Evolutionary conservation across 2,888 invertebrate genomes (phyloP).

Genomic region (Mythimna pallens): DNA sequence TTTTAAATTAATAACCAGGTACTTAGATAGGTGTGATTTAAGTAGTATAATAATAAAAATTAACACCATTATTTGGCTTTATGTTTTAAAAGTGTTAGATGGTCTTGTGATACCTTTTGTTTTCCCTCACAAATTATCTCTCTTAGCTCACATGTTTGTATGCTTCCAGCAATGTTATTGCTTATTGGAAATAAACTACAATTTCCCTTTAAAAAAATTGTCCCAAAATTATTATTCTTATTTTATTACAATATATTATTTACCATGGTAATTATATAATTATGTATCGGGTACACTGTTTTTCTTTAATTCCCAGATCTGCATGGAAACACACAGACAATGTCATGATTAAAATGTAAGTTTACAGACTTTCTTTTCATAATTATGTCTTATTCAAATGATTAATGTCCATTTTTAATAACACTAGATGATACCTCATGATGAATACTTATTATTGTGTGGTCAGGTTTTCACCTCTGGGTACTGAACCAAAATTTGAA

Average conservation of each 20-base stretch:
- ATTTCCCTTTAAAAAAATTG: not conserved
- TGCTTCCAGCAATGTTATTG: slow-evolving; percentile 15
- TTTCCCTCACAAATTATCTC: slow-evolving; percentile 7
- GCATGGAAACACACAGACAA: slow-evolving; percentile 68
- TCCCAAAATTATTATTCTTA: not conserved
- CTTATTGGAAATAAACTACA: not conserved
- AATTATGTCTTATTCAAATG: slow-evolving; percentile 38
- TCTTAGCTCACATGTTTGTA: not conserved
- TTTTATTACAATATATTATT: slow-evolving; percentile 20
- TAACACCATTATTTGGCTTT: not conserved
- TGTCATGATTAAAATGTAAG: slow-evolving; percentile 69
- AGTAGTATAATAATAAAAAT: not conserved
- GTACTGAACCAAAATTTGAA: not conserved
- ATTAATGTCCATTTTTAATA: not conserved
- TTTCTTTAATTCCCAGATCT: slow-evolving; percentile 68
- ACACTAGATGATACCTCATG: not conserved
- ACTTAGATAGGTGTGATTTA: not conserved
- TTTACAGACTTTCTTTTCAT: slow-evolving; percentile 57
- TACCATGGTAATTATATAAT: slow-evolving; percentile 34
- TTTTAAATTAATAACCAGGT: not conserved
- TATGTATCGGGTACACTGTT: slow-evolving; percentile 61
- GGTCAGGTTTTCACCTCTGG: not conserved
- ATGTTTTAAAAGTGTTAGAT: not conserved
- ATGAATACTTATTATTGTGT: not conserved
- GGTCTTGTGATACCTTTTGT: slow-evolving; percentile 7